Evolutionary conservation across 2,888 invertebrate genomes (phyloP).

Genomic region (Biston stratarius): DNA sequence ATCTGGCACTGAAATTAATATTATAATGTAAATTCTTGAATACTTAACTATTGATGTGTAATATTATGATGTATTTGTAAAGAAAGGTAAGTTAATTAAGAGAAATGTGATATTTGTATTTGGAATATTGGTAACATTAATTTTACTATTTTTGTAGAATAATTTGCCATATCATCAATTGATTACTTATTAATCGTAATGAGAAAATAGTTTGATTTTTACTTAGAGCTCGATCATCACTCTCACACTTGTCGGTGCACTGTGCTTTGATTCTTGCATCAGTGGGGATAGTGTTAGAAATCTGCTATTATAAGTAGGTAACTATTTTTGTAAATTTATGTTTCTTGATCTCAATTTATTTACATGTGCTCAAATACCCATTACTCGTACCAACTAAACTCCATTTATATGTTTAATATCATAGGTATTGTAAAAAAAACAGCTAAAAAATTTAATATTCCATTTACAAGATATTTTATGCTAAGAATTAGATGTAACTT

Average conservation of each 20-base stretch:
- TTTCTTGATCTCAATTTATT: constrained; percentile 62
- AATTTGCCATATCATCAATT: constrained; percentile 25
- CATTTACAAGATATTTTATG: constrained; percentile 84
- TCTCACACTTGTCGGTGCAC: no score
- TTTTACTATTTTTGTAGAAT: constrained; percentile 42
- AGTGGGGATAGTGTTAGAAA: constrained; percentile 9
- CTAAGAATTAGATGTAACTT: constrained; percentile 73
- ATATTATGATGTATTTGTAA: constrained; percentile 79
- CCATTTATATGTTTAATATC: constrained; percentile 27
- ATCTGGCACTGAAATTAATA: constrained; percentile 64
- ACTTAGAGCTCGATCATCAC: no score
- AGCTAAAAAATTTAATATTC: constrained; percentile 73
- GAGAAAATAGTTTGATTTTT: not conserved
- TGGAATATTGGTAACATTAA: constrained; percentile 81
- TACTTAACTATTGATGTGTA: constrained; percentile 80
- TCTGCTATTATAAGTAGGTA: constrained; percentile 17
- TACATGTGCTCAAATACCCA: constrained; percentile 54
- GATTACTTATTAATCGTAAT: constrained; percentile 10
- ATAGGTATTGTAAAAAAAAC: constrained; percentile 44
- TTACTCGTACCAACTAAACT: constrained; percentile 31
- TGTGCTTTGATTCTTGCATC: no score
- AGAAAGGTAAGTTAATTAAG: constrained; percentile 77
- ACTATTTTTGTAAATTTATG: constrained; percentile 26
- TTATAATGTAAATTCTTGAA: constrained; percentile 72
- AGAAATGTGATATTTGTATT: constrained; percentile 86